Percentiles rank a stretch among this genome's conserved stretches.
Evolutionary conservation across 1,140 invertebrate species (phyloP).

Genomic region (Globodera ellingtonae): DNA sequence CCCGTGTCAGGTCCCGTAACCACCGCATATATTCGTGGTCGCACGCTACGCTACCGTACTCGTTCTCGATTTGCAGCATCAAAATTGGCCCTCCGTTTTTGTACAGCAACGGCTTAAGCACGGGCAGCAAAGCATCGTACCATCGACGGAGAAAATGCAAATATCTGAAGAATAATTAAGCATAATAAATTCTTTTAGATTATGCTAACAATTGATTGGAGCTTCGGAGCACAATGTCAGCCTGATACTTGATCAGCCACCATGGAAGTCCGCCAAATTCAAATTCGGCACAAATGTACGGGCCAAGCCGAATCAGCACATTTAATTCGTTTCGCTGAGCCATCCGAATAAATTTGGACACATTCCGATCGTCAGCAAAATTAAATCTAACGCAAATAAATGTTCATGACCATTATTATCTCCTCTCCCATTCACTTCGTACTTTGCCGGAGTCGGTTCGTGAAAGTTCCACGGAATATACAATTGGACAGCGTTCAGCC

Average conservation of each 20-base stretch:
- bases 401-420: not conserved
- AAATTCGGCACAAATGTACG: conserved; percentile 87
- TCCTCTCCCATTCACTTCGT: conserved; percentile 5
- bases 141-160: conserved; percentile 26
- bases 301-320: conserved; percentile 82
- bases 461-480: conserved; percentile 90
- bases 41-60: conserved; percentile 74
- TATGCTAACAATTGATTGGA: not conserved
- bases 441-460: conserved; percentile 73
- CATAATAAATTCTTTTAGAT: too few relatives aligned
- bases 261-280: conserved; percentile 72
- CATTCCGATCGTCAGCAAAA: conserved; percentile 70
- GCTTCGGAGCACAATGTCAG: conserved; percentile 28
- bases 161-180: conserved; percentile 25
- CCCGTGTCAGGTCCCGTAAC: conserved; percentile 28
- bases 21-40: conserved; percentile 33
- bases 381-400: conserved; percentile 23
- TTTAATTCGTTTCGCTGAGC: conserved; percentile 80
- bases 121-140: conserved; percentile 33
- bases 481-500: conserved; percentile 84
- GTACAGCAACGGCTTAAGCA: conserved; percentile 41
- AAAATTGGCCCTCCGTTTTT: conserved; percentile 67
- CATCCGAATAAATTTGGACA: conserved; percentile 70
- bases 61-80: conserved; percentile 80
- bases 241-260: conserved; percentile 45